Conservation (phyloP, 2,113 vertebrate genomes). For the Corvus cornix region DNA sequence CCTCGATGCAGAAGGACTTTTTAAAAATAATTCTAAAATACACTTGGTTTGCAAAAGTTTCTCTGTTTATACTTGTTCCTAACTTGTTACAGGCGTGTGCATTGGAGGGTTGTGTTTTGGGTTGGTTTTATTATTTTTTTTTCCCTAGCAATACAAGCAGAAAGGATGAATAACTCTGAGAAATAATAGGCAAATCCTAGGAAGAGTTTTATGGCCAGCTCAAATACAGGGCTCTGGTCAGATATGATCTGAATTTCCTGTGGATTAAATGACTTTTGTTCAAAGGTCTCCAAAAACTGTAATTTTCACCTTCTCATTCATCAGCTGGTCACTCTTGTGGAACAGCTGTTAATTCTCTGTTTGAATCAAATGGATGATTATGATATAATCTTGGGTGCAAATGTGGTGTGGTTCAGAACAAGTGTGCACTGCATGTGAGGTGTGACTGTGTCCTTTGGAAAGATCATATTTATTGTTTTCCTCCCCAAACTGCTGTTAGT, state of each 20-base stretch:
- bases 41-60: background rate
- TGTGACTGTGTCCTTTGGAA: background rate
- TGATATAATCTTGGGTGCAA: background rate
- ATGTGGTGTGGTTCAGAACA: background rate
- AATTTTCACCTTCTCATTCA: background rate
- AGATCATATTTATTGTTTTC: background rate
- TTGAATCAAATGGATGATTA: background rate
- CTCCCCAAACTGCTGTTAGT: background rate
- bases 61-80: background rate
- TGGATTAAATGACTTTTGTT: background rate
- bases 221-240: background rate
- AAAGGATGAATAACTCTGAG: background rate
- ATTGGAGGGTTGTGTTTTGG: background rate
- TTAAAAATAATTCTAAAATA: background rate
- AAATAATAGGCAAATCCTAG: background rate
- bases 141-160: background rate
- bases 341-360: background rate
- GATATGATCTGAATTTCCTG: background rate
- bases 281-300: background rate
- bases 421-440: background rate
- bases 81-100: background rate
- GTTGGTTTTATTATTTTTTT: background rate
- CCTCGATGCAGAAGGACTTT: background rate
- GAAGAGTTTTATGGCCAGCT: background rate
- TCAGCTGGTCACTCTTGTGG: background rate